These are phyloP conservation scores for Pyrocephalus nanus DNA, from an alignment of 2,797 vertebrate species.

Conservation along the genomic window DNA sequence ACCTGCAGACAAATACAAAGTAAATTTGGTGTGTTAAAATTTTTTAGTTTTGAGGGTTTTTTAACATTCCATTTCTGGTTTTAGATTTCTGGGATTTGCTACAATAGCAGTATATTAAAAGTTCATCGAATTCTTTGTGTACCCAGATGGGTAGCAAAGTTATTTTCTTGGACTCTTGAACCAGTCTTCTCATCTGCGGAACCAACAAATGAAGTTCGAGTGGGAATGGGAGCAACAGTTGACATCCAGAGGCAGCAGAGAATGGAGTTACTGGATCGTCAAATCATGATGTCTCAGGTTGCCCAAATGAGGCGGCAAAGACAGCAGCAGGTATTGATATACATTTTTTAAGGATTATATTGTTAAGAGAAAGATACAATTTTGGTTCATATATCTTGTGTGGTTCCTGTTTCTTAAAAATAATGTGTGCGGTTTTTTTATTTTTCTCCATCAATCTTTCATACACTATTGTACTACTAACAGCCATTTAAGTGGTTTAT, in stretches of 20 bases:
- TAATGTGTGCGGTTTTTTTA: neutral
- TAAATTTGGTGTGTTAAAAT: neutral
- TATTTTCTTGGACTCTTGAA: conserved; percentile 84
- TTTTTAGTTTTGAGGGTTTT: neutral
- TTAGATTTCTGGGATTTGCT: conserved; percentile 89
- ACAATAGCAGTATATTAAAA: conserved; percentile 80
- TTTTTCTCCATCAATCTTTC: neutral
- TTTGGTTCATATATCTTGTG: neutral
- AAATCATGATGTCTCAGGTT: conserved; percentile 90
- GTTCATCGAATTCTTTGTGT: conserved; percentile 84
- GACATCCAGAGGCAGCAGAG: conserved; percentile 97
- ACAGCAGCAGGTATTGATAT: conserved; percentile 78
- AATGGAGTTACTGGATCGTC: conserved; percentile 92
- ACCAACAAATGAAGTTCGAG: conserved; percentile 81
- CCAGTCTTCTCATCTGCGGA: conserved; percentile 89
- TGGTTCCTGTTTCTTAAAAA: neutral
- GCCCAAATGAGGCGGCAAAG: conserved; percentile 84
- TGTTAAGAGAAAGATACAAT: neutral
- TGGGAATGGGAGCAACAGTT: conserved; percentile 96
- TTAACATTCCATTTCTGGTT: conserved; percentile 37
- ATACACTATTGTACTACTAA: neutral
- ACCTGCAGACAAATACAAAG: neutral
- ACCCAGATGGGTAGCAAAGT: conserved; percentile 82
- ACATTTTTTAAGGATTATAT: neutral
- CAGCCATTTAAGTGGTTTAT: neutral